These are phyloP conservation scores for Diloba caeruleocephala DNA, from an alignment of 2,888 invertebrate species.

Conservation along the genomic window DNA sequence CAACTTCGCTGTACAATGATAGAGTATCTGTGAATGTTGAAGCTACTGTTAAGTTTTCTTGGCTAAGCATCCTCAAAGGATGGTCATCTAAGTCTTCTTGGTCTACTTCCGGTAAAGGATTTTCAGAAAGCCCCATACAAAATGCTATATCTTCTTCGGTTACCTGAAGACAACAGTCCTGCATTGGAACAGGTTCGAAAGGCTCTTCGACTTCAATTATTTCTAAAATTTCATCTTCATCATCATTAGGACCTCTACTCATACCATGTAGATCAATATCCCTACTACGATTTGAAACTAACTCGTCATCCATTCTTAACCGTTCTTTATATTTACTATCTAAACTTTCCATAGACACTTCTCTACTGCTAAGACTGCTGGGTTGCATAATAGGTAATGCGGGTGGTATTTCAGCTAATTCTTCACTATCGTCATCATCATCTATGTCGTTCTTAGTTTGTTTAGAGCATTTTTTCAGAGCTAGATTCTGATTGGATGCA, in stretches of 20 bases:
- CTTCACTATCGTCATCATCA: conserved; percentile 94
- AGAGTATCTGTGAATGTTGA: conserved; percentile 95
- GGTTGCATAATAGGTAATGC: conserved; percentile 94
- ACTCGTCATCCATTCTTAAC: conserved; percentile 89
- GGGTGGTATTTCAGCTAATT: conserved; percentile 94
- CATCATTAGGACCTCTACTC: conserved; percentile 76
- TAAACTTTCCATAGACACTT: conserved; percentile 95
- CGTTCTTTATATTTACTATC: conserved; percentile 93
- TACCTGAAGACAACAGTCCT: conserved; percentile 96
- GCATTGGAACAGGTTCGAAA: conserved; percentile 95
- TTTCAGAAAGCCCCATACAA: conserved; percentile 93
- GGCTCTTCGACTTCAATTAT: conserved; percentile 94
- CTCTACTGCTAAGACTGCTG: conserved; percentile 91
- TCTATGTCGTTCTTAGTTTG: conserved; percentile 87
- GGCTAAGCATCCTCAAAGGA: conserved; percentile 96
- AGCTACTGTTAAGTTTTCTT: conserved; percentile 96
- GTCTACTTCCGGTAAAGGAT: conserved; percentile 92
- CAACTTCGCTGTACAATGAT: conserved; percentile 91
- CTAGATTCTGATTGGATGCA: conserved; percentile 64
- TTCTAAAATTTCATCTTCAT: conserved; percentile 93
- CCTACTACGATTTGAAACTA: conserved; percentile 88
- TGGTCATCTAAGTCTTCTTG: conserved; percentile 93
- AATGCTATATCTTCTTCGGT: conserved; percentile 97
- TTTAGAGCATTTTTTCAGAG: conserved; percentile 69
- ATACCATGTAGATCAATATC: conserved; percentile 86